Percentiles rank a stretch among this genome's conserved stretches.
Conservation (phyloP, 2,113 vertebrate genomes). For the Caretta caretta region DNA sequence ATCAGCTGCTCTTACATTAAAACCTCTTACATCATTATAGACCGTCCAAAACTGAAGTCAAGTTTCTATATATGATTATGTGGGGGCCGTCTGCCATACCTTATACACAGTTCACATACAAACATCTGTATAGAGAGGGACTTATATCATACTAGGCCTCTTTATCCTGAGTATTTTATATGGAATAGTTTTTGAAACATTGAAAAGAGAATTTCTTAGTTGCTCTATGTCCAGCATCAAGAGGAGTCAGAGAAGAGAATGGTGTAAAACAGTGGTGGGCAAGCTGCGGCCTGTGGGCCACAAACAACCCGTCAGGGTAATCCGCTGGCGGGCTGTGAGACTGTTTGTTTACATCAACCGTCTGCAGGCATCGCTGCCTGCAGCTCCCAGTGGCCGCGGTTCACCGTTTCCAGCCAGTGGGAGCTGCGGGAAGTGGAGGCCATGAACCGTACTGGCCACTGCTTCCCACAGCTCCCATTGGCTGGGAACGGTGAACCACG, state of each 20-base stretch:
- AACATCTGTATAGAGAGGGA: background rate
- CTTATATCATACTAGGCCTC: background rate
- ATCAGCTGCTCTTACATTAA: constrained; percentile 15
- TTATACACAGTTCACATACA: background rate
- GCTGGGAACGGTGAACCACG: no score
- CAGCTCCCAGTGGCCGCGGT: no score
- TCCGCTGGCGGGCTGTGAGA: no score
- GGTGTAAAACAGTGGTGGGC: background rate
- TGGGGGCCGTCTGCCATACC: background rate
- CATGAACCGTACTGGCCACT: no score
- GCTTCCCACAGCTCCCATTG: no score
- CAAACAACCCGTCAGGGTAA: no score
- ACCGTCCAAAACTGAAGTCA: background rate
- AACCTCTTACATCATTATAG: background rate
- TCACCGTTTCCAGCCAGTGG: no score
- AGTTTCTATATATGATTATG: background rate
- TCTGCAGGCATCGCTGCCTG: no score
- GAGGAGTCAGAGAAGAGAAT: background rate
- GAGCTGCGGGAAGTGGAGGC: no score
- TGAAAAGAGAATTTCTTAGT: background rate
- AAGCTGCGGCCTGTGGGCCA: no score
- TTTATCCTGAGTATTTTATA: background rate
- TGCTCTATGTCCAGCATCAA: background rate
- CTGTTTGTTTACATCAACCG: no score
- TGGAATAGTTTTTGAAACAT: background rate